These are phyloP conservation scores for Parascotia fuliginaria DNA, from an alignment of 2,888 invertebrate species.

Conservation along the genomic window DNA sequence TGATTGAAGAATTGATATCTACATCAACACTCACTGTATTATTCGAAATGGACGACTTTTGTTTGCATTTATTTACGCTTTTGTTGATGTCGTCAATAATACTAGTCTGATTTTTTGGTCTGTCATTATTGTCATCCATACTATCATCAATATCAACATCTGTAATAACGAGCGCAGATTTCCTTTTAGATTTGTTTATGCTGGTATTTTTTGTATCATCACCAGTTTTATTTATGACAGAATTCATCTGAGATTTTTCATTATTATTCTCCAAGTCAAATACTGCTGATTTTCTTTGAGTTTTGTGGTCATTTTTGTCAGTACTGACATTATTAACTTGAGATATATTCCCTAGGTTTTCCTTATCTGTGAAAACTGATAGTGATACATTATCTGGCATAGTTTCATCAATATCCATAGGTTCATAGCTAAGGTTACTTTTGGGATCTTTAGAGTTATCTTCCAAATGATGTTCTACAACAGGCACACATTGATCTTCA, in stretches of 20 bases:
- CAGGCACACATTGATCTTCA: slow-evolving; percentile 76
- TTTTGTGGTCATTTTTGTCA: slow-evolving; percentile 17
- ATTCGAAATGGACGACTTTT: slow-evolving; percentile 20
- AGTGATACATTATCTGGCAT: slow-evolving; percentile 63
- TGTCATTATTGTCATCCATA: background rate
- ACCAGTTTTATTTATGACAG: slow-evolving; percentile 7
- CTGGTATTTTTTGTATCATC: background rate
- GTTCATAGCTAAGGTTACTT: slow-evolving; percentile 63
- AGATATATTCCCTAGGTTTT: slow-evolving; percentile 23
- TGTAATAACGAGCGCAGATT: background rate
- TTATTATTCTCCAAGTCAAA: background rate
- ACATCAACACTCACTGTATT: background rate
- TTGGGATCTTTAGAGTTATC: slow-evolving; percentile 21
- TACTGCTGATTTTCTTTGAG: slow-evolving; percentile 7
- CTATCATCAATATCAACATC: background rate
- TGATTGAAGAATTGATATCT: background rate
- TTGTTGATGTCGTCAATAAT: background rate
- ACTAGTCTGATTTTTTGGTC: background rate
- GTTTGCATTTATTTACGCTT: slow-evolving; percentile 22
- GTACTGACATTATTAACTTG: slow-evolving; percentile 28
- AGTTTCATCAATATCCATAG: slow-evolving; percentile 81
- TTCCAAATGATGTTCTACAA: slow-evolving; percentile 49
- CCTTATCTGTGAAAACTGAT: slow-evolving; percentile 41
- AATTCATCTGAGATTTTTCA: slow-evolving; percentile 17
- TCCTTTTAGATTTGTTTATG: background rate